Percentiles rank a stretch among this genome's conserved stretches.
Evolutionary conservation across 2,113 vertebrate genomes (phyloP).

Genomic region (Triplophysa dalaica): DNA sequence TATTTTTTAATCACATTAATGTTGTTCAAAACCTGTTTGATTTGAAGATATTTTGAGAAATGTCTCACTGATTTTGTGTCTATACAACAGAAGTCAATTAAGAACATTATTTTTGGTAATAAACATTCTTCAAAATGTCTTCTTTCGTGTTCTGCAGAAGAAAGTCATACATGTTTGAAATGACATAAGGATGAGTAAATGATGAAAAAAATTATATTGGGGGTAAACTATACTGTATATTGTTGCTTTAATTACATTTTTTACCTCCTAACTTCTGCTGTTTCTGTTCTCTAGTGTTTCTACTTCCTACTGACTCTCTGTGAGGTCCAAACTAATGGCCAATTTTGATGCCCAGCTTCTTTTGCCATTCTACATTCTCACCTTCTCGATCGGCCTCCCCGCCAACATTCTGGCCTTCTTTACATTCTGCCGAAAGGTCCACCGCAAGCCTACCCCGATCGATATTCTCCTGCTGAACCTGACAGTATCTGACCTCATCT

Average conservation of each 20-base stretch:
- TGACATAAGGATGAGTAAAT: too few relatives aligned
- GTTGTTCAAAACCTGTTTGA: too few relatives aligned
- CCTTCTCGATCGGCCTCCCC: constrained; percentile 81
- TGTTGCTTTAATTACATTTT: neutral
- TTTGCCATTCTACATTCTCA: constrained; percentile 74
- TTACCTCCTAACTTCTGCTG: neutral
- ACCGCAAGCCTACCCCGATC: constrained; percentile 67
- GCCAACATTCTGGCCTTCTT: constrained; percentile 80
- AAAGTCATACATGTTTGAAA: too few relatives aligned
- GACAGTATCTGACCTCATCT: constrained; percentile 83
- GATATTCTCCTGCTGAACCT: constrained; percentile 86
- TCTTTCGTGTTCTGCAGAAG: too few relatives aligned
- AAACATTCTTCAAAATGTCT: too few relatives aligned
- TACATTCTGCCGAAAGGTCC: constrained; percentile 75
- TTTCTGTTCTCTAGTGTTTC: constrained; percentile 29
- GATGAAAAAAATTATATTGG: too few relatives aligned
- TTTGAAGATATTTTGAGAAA: too few relatives aligned
- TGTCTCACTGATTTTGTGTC: too few relatives aligned
- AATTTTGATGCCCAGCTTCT: constrained; percentile 60
- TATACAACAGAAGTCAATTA: too few relatives aligned
- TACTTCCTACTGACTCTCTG: constrained; percentile 20
- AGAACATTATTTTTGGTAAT: too few relatives aligned
- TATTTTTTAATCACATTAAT: too few relatives aligned
- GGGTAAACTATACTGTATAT: too few relatives aligned
- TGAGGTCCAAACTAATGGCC: constrained; percentile 34